Evolutionary conservation across 2,113 vertebrate genomes (phyloP).

Genomic region (Chionis minor): DNA sequence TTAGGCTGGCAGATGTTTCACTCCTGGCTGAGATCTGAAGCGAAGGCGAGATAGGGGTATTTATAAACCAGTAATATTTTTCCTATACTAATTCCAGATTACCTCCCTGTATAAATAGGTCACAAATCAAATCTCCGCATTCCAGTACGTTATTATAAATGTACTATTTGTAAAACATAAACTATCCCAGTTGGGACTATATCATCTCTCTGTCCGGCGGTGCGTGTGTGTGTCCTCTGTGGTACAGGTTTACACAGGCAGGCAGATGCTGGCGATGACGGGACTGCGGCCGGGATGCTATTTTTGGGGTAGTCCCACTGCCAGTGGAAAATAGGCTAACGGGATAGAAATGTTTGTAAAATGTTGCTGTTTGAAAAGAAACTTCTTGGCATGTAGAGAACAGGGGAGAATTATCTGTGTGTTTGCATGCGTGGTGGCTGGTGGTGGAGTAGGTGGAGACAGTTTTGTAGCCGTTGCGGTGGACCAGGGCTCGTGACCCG

Average conservation of each 20-base stretch:
- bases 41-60: slow-evolving; percentile 67
- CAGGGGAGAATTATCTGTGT: rapidly evolving
- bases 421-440: rapidly evolving
- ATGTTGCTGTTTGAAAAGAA: background rate
- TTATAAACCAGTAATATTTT: slow-evolving; percentile 71
- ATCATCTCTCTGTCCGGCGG: background rate
- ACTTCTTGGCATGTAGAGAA: rapidly evolving
- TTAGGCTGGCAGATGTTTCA: slow-evolving; percentile 75
- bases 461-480: background rate
- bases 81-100: slow-evolving; percentile 67
- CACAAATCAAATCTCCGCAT: slow-evolving; percentile 49
- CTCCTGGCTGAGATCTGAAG: slow-evolving; percentile 63
- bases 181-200: background rate
- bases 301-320: background rate
- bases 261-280: background rate
- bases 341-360: background rate
- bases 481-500: background rate
- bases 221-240: background rate
- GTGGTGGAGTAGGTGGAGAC: background rate
- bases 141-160: background rate
- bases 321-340: slow-evolving; percentile 1
- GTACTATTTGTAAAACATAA: slow-evolving; percentile 12
- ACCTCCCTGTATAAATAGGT: slow-evolving; percentile 64
- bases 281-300: background rate
- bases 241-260: background rate